These are phyloP conservation scores for Fistularia commersonii DNA, from an alignment of 2,797 vertebrate species.

Conservation along the genomic window DNA sequence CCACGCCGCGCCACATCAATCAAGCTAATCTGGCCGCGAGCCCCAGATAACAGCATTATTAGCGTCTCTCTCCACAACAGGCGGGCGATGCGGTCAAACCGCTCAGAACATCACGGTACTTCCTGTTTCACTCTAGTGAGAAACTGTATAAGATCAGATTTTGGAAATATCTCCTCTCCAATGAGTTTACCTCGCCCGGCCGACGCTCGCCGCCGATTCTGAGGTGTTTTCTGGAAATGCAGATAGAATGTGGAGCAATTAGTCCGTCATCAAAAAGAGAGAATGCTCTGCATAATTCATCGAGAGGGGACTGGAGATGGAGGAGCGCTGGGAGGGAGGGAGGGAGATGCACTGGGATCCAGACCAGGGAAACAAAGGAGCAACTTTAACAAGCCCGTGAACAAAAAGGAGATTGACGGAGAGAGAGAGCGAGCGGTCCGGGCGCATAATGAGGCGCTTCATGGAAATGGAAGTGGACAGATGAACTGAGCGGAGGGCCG, in stretches of 20 bases:
- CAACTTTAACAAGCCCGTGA: not conserved
- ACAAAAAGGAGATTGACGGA: too few relatives aligned
- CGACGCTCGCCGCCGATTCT: too few relatives aligned
- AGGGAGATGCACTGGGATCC: slow-evolving; percentile 15
- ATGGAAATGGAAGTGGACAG: too few relatives aligned
- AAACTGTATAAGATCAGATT: not conserved
- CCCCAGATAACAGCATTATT: slow-evolving; percentile 60
- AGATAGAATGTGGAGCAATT: slow-evolving; percentile 50
- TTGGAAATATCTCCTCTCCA: too few relatives aligned
- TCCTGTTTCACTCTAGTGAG: slow-evolving; percentile 41
- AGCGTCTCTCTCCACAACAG: slow-evolving; percentile 35
- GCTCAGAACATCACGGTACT: slow-evolving; percentile 35
- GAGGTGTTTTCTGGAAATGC: slow-evolving; percentile 30
- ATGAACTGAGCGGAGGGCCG: too few relatives aligned
- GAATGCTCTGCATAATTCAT: slow-evolving; percentile 58
- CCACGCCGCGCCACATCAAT: slow-evolving; percentile 17
- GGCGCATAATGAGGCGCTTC: too few relatives aligned
- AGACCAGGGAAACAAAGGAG: slow-evolving; percentile 20
- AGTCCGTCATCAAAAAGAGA: slow-evolving; percentile 38
- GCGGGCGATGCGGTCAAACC: slow-evolving; percentile 36
- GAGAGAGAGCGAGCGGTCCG: too few relatives aligned
- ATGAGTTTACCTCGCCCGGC: too few relatives aligned
- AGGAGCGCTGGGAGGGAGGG: slow-evolving; percentile 8
- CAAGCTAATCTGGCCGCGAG: slow-evolving; percentile 56
- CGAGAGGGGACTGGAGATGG: slow-evolving; percentile 16